Percentiles rank a stretch among this genome's conserved stretches.
These are phyloP conservation scores for Adelosebastes latens DNA, from an alignment of 2,797 vertebrate genomes.

Conservation along the genomic window DNA sequence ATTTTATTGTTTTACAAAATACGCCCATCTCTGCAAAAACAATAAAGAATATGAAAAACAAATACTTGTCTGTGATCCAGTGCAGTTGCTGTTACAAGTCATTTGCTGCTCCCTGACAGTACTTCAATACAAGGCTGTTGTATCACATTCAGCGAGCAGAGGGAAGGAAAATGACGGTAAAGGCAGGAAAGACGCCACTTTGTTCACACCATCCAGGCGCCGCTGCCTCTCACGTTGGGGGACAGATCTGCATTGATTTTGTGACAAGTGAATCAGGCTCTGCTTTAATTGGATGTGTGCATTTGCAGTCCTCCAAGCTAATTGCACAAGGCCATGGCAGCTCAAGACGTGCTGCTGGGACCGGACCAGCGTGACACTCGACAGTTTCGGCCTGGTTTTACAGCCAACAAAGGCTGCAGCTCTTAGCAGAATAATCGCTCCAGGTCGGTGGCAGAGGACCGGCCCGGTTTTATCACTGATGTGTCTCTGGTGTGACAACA, in stretches of 20 bases:
- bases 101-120: conserved; percentile 44
- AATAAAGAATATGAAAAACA: conserved; percentile 19
- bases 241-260: conserved; percentile 75
- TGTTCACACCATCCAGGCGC: conserved; percentile 31
- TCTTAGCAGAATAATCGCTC: conserved; percentile 14
- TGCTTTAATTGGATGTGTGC: conserved; percentile 63
- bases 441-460: not conserved
- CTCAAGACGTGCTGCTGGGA: conserved; percentile 32
- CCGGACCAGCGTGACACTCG: not conserved
- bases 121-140: conserved; percentile 32
- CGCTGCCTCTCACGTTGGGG: conserved; percentile 30
- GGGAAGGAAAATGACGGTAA: conserved; percentile 5
- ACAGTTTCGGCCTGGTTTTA: conserved; percentile 5
- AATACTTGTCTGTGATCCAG: conserved; percentile 21
- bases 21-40: conserved; percentile 1
- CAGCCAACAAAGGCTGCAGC: not conserved
- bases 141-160: conserved; percentile 10
- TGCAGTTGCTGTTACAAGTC: conserved; percentile 8
- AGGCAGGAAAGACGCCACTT: conserved; percentile 37
- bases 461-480: conserved; percentile 1
- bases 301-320: conserved; percentile 55
- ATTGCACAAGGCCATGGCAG: conserved; percentile 43
- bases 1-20: conserved; percentile 13
- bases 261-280: conserved; percentile 63
- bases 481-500: conserved; percentile 31